phyloP scores from a whole-genome alignment of 1,140 invertebrate genomes.

The Lithobius niger region DNA sequence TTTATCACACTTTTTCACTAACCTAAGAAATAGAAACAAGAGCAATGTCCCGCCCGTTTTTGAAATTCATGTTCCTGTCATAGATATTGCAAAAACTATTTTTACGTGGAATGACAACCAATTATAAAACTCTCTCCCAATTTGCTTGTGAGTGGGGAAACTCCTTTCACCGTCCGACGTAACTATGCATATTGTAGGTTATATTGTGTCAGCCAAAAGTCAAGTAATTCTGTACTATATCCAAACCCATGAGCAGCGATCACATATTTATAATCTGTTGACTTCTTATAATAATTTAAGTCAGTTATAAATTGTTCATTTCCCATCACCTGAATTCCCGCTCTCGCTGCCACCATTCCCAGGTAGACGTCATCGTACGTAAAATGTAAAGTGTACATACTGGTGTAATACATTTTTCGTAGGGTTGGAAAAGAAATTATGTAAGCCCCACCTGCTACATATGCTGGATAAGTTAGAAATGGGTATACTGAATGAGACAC shows the following conservation, averaged over 20 bases:
- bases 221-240: conserved; percentile 51
- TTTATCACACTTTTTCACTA: too few relatives aligned
- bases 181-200: too few relatives aligned
- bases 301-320: conserved; percentile 59
- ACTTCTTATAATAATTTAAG: conserved; percentile 50
- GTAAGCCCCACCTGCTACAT: conserved; percentile 75
- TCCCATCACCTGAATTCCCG: conserved; percentile 57
- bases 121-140: too few relatives aligned
- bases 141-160: too few relatives aligned
- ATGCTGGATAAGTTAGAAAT: conserved; percentile 73
- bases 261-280: conserved; percentile 53
- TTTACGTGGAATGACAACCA: too few relatives aligned
- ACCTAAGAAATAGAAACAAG: too few relatives aligned
- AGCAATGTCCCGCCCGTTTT: too few relatives aligned
- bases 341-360: conserved; percentile 65
- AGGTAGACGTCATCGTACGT: conserved; percentile 80
- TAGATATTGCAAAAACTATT: too few relatives aligned
- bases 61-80: too few relatives aligned
- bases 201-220: too few relatives aligned
- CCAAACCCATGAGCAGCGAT: conserved; percentile 72
- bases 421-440: conserved; percentile 59
- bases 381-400: conserved; percentile 63
- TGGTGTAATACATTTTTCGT: conserved; percentile 58
- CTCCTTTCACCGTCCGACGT: too few relatives aligned
- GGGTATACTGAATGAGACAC: conserved; percentile 71